Evolutionary conservation across 2,888 invertebrate species (phyloP), one percentile per base, ranked within the genome.

Genomic region (Aquatica leii): DNA sequence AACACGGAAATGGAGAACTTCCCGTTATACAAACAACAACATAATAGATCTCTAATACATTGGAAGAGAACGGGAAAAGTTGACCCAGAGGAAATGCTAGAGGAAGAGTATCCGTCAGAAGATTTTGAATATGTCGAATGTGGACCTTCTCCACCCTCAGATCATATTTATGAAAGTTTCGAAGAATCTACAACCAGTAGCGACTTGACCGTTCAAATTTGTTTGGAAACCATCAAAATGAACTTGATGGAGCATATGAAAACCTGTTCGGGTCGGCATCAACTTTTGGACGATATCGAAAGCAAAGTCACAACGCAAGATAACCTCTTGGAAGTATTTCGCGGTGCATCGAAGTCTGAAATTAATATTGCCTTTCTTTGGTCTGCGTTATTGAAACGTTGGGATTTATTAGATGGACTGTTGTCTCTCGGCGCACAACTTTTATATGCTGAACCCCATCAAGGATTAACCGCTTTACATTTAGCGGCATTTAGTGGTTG

Each of bases 91-190:
- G 75, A 76, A 40, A 76, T 87, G 79, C 84, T 89, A 72, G 90
- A 90, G 77, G 86, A 89, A 67, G 89, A 88, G 77, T 87, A 86
- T 77, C 88, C 90, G 66, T 86, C 89, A 73, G 87, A 86, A 48
- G 89, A 89, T 81, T 88, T 89, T 79, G 89, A 90, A 80, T 91
- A 90, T 80, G 90, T 92, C 85, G 90, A 91, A 79, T 90, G 90
- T 73, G 92, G 92, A 60, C 90, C 90, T 37, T 90, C 92, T 14
- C 92, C 92, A 6, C 92, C 92, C 24, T 89, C 91, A 62, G 92
- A 93, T 80, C 91, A 91, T 81, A 88, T 91, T 84, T 92, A 92
- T 82, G 92, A 93, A 78, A 92, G 90, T 82, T 91, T 91, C 75
- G 90, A 89, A 77, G 90, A 90, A 77, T 82, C 82, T 57, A 78